phyloP scores from a whole-genome alignment of 2,888 invertebrate genomes.

The Syritta pipiens region DNA sequence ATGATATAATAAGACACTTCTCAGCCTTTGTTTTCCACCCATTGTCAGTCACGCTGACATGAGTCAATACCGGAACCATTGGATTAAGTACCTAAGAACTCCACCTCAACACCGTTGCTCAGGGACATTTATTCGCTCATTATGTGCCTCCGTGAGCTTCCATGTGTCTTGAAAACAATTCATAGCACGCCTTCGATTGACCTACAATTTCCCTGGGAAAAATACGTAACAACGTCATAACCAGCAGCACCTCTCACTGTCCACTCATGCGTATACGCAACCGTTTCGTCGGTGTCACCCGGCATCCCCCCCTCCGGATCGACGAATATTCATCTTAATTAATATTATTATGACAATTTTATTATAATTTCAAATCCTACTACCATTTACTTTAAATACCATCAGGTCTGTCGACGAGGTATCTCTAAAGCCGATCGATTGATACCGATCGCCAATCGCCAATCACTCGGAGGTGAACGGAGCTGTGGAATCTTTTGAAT shows the following conservation, averaged over 20 bases:
- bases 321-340: slow-evolving; percentile 42
- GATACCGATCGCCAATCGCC: too few relatives aligned
- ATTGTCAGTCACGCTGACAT: not conserved
- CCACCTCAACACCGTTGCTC: not conserved
- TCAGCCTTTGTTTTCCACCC: too few relatives aligned
- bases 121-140: too few relatives aligned
- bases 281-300: slow-evolving; percentile 1
- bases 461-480: slow-evolving; percentile 5
- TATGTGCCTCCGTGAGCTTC: too few relatives aligned
- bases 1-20: too few relatives aligned
- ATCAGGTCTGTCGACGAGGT: too few relatives aligned
- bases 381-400: slow-evolving; percentile 43
- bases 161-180: too few relatives aligned
- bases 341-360: slow-evolving; percentile 45
- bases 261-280: slow-evolving; percentile 43
- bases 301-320: not conserved
- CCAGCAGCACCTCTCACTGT: not conserved
- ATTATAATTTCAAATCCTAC: slow-evolving; percentile 50
- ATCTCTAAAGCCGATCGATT: too few relatives aligned
- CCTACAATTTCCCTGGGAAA: slow-evolving; percentile 11
- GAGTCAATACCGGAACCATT: slow-evolving; percentile 27
- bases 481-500: not conserved
- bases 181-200: not conserved
- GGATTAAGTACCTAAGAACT: slow-evolving; percentile 9
- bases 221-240: slow-evolving; percentile 18